Evolutionary conservation across 2,888 invertebrate species (phyloP), one percentile per base, ranked within the genome.

Genomic region (Zele albiditarsus): DNA sequence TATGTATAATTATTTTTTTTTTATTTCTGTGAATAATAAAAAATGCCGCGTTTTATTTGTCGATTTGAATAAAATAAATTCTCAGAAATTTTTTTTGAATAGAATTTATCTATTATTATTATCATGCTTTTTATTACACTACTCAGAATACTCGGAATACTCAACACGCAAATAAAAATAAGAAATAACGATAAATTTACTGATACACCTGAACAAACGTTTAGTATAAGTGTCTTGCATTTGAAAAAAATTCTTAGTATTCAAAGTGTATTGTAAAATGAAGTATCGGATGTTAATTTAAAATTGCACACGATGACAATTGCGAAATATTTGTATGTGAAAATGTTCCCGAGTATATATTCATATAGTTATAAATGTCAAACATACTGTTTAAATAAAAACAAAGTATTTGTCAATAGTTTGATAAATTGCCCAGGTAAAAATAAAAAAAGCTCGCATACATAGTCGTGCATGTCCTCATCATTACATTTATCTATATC

Each of bases 321-420:
- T 53, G 20, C 53, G 20, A 53, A 53, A 53, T 53, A 6, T 53
- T 53, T 53, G 20, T 8, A 6, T 10, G 8, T 20, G 20, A 53
- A 20, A 53, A n/a, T 53, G 20, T 53, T 23, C 20, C 20, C 12
- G 38, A 38, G 6, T 20, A 8, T 53, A 4, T 8, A 20, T 53
- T 20, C 6, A 6, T 53, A 20, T 53, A 20, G 53, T 20, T n/a
- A 53, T 20, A 16, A 46, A n/a, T 14, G 46, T 46, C 46, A 46
- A 4, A 46, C n/a, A 46, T 46, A 20, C n/a, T 20, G 20, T 53
- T 8, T 20, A 53, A 20, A 53, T 68, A 58, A 73, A 77, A 77
- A 80, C 77, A 79, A 80, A 80, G 73, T 78, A 77, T 80, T 80
- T 78, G 78, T 78, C 80, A 80, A 79, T 76, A 76, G 68, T 75